phyloP scores from a whole-genome alignment of 2,888 invertebrate species.

The Timandra comae region DNA sequence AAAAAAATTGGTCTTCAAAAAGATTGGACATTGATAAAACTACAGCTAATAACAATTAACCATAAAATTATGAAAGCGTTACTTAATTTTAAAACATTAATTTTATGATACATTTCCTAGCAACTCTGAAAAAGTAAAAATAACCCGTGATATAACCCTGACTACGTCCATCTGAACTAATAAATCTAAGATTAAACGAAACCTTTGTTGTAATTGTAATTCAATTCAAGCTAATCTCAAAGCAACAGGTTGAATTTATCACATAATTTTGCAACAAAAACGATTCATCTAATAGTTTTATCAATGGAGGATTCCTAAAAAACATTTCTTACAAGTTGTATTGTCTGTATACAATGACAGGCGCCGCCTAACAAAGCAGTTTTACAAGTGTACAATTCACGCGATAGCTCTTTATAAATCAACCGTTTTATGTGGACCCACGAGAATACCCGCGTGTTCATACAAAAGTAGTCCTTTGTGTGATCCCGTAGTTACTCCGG shows the following conservation, averaged over 20 bases:
- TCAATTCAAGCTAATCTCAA: slow-evolving; percentile 35
- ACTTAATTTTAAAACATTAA: too few species aligned
- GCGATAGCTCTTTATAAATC: slow-evolving; percentile 69
- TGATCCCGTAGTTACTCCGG: slow-evolving; percentile 27
- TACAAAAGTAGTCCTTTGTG: slow-evolving; percentile 28
- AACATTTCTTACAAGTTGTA: slow-evolving; percentile 74
- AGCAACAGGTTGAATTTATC: slow-evolving; percentile 66
- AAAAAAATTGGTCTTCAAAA: too few species aligned
- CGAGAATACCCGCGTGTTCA: slow-evolving; percentile 36
- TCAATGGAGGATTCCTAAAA: slow-evolving; percentile 73
- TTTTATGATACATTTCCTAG: too few species aligned
- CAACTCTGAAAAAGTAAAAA: too few species aligned
- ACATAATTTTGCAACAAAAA: slow-evolving; percentile 58
- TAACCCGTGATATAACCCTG: too few species aligned
- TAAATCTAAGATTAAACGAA: too few species aligned
- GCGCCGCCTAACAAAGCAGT: slow-evolving; percentile 69
- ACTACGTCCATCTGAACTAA: too few species aligned
- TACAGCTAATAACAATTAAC: too few species aligned
- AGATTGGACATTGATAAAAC: too few species aligned
- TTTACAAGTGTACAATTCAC: slow-evolving; percentile 75
- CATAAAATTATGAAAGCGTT: too few species aligned
- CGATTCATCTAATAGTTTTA: slow-evolving; percentile 61
- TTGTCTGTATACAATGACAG: slow-evolving; percentile 72
- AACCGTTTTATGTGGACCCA: slow-evolving; percentile 55
- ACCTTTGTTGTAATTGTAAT: too few species aligned